Evolutionary conservation across 2,888 invertebrate genomes (phyloP).

Genomic region (Caenorhabditis uteleia): DNA sequence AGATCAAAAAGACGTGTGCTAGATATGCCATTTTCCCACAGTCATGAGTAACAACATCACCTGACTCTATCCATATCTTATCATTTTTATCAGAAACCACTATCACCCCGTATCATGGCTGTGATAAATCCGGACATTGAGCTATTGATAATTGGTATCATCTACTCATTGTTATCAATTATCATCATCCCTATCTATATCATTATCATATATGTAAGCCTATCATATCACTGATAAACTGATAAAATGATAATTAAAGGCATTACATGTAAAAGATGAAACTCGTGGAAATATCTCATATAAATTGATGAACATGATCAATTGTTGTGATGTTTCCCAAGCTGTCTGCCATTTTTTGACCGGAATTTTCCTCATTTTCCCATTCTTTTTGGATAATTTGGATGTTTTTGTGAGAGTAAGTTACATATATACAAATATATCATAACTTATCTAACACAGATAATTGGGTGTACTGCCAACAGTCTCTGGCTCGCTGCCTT

Average conservation of each 20-base stretch:
- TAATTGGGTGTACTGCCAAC: conserved; percentile 30
- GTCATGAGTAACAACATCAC: too few species aligned
- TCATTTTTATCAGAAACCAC: too few species aligned
- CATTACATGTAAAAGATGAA: conserved; percentile 17
- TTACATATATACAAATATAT: background rate
- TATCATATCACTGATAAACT: background rate
- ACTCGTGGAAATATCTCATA: conserved; percentile 24
- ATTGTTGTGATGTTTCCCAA: conserved; percentile 18
- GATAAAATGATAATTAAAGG: conserved; percentile 5
- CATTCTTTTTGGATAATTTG: conserved; percentile 2
- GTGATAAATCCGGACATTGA: conserved; percentile 10
- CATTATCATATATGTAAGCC: conserved; percentile 13
- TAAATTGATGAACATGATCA: conserved; percentile 30
- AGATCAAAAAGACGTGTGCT: too few species aligned
- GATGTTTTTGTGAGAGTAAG: conserved; percentile 12
- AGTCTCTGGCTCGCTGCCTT: conserved; percentile 32
- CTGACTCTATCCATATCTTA: too few species aligned
- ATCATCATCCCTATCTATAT: conserved; percentile 19
- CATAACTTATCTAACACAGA: conserved; percentile 9
- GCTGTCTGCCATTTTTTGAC: conserved; percentile 23
- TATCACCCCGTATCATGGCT: background rate
- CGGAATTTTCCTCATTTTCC: conserved; percentile 20
- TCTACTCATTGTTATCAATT: conserved; percentile 11
- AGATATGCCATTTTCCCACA: too few species aligned
- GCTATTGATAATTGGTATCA: conserved; percentile 13